These are phyloP conservation scores for Agonopterix alstromeriana DNA, from an alignment of 2,888 invertebrate genomes.

Conservation along the genomic window DNA sequence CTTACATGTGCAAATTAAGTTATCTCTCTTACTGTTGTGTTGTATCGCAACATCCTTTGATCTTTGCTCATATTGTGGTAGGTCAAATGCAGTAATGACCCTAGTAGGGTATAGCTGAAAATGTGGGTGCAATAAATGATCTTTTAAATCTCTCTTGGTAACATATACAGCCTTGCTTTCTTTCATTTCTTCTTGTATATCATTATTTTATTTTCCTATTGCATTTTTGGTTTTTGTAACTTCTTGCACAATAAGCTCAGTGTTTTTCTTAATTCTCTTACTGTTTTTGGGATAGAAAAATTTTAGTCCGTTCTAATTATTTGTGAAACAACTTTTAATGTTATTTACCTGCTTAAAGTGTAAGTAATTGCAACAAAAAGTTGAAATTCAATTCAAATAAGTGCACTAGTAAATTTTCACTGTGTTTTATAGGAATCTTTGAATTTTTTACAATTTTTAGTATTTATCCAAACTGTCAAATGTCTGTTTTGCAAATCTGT, in stretches of 20 bases:
- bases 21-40: slow-evolving; percentile 29
- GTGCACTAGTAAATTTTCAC: too few relatives aligned
- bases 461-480: neutral
- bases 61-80: slow-evolving; percentile 2
- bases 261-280: too few relatives aligned
- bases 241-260: too few relatives aligned
- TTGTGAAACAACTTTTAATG: too few relatives aligned
- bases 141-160: slow-evolving; percentile 23
- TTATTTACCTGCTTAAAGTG: too few relatives aligned
- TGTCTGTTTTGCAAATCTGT: neutral
- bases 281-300: too few relatives aligned
- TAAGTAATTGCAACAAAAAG: too few relatives aligned
- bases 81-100: slow-evolving; percentile 10
- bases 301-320: too few relatives aligned
- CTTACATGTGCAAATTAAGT: slow-evolving; percentile 26
- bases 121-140: slow-evolving; percentile 8
- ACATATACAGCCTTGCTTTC: slow-evolving; percentile 38
- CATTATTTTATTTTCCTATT: neutral
- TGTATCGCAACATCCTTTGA: slow-evolving; percentile 34
- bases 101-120: slow-evolving; percentile 15
- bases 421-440: too few relatives aligned
- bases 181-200: slow-evolving; percentile 35
- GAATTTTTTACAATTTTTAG: too few relatives aligned
- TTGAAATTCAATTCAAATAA: too few relatives aligned
- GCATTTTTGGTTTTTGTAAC: neutral